These are phyloP conservation scores for Iselma pallidipennis DNA, from an alignment of 2,888 invertebrate genomes.

Conservation along the genomic window DNA sequence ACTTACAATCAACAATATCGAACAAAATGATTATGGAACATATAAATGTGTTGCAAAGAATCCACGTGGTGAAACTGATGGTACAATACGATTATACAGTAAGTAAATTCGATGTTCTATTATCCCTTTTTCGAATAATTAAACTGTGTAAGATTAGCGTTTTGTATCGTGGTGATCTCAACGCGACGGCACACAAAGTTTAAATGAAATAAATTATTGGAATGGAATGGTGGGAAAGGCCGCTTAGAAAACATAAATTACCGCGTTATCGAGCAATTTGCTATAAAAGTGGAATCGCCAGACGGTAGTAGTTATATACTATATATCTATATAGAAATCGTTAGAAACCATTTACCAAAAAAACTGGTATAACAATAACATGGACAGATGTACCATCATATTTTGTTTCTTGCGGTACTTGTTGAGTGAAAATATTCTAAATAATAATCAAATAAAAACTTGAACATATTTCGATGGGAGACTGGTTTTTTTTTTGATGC, in stretches of 20 bases:
- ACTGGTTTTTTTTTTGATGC: no score
- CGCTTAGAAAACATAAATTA: conserved; percentile 48
- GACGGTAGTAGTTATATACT: conserved; percentile 34
- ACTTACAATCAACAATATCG: conserved; percentile 76
- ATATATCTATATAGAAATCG: conserved; percentile 47
- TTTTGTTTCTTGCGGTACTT: conserved; percentile 45
- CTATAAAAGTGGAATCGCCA: conserved; percentile 48
- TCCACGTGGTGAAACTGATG: conserved; percentile 88
- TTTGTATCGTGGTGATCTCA: conserved; percentile 17
- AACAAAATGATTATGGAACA: conserved; percentile 80
- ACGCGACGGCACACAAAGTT: conserved; percentile 27
- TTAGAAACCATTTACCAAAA: conserved; percentile 47
- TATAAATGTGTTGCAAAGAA: conserved; percentile 91
- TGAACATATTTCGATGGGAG: not conserved
- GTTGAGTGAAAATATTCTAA: conserved; percentile 29
- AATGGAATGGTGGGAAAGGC: conserved; percentile 42
- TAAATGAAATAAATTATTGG: conserved; percentile 52
- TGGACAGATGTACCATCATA: conserved; percentile 47
- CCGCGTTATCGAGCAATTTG: conserved; percentile 40
- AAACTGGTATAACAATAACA: conserved; percentile 50
- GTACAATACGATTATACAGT: conserved; percentile 87
- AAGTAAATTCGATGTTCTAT: conserved; percentile 56
- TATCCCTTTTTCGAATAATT: conserved; percentile 1
- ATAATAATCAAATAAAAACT: not conserved
- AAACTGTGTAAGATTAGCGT: not conserved